These are phyloP conservation scores for Pachycephus smyrnensis DNA, from an alignment of 2,888 invertebrate species.

Conservation along the genomic window DNA sequence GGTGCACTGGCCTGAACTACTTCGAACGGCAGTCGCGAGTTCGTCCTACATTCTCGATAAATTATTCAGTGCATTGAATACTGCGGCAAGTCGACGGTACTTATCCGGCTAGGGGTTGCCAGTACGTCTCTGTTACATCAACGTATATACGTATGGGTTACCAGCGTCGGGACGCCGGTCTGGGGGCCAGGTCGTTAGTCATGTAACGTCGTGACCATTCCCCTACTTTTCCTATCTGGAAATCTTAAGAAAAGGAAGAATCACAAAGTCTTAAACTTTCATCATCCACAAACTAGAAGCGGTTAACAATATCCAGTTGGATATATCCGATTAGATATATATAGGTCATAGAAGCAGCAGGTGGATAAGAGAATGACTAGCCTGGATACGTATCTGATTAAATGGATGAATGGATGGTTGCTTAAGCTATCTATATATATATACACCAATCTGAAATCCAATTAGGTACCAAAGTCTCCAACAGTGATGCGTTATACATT, in stretches of 20 bases:
- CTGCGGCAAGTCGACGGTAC: conserved; percentile 3
- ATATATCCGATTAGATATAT: neutral
- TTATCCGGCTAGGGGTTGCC: neutral
- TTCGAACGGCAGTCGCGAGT: conserved; percentile 44
- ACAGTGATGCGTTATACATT: neutral
- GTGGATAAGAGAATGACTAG: neutral
- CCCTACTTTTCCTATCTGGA: neutral
- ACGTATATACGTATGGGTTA: neutral
- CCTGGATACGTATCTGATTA: neutral
- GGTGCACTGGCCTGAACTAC: conserved; percentile 30
- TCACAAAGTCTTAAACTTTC: neutral
- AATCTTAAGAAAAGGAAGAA: neutral
- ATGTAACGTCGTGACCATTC: neutral
- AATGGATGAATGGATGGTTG: neutral
- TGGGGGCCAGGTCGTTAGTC: neutral
- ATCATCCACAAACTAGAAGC: neutral
- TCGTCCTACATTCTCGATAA: conserved; percentile 51
- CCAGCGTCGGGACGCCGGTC: neutral
- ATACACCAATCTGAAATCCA: neutral
- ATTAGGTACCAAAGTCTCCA: neutral
- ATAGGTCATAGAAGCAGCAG: neutral
- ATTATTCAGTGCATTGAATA: conserved; percentile 46
- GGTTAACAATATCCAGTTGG: neutral
- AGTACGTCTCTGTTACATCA: neutral
- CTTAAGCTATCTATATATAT: neutral